Evolutionary conservation across 2,113 vertebrate species (phyloP).

Genomic region (Sapayoa aenigma): DNA sequence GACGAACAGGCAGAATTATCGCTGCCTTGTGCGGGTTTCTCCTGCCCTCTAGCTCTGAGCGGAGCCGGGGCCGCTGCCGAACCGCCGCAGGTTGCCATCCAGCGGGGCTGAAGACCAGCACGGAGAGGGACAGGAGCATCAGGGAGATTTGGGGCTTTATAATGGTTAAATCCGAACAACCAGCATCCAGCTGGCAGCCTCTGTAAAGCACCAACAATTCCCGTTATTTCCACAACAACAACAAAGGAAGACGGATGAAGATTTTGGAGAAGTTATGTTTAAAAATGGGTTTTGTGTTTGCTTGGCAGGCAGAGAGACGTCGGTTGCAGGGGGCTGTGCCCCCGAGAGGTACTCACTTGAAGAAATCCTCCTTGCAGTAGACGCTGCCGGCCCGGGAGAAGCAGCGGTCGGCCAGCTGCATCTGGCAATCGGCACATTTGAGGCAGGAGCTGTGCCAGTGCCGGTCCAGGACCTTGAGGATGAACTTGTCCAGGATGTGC

Average conservation of each 20-base stretch:
- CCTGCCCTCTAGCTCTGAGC: constrained; percentile 45
- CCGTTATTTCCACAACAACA: not conserved
- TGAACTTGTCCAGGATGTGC: constrained; percentile 98
- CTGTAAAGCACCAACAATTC: not conserved
- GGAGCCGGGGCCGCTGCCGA: not conserved
- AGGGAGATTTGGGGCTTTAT: not conserved
- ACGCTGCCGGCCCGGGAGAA: constrained; percentile 93
- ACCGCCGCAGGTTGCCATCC: fast-evolving
- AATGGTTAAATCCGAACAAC: not conserved
- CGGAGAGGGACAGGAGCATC: fast-evolving
- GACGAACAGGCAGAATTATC: not conserved
- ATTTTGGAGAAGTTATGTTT: not conserved
- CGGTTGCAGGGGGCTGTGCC: not conserved
- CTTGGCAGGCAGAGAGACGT: fast-evolving
- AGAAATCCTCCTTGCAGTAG: constrained; percentile 99
- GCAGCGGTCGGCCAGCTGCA: constrained; percentile 92
- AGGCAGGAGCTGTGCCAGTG: constrained; percentile 99
- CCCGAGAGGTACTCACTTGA: constrained; percentile 85
- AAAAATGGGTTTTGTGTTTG: fast-evolving
- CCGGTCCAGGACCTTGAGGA: constrained; percentile 97
- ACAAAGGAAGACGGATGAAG: not conserved
- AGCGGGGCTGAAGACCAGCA: fast-evolving
- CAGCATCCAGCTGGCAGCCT: not conserved
- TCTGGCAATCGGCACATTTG: constrained; percentile 96
- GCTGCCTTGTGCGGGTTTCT: not conserved